Evolutionary conservation across 2,113 vertebrate genomes (phyloP).

Genomic region (Alectura lathami): DNA sequence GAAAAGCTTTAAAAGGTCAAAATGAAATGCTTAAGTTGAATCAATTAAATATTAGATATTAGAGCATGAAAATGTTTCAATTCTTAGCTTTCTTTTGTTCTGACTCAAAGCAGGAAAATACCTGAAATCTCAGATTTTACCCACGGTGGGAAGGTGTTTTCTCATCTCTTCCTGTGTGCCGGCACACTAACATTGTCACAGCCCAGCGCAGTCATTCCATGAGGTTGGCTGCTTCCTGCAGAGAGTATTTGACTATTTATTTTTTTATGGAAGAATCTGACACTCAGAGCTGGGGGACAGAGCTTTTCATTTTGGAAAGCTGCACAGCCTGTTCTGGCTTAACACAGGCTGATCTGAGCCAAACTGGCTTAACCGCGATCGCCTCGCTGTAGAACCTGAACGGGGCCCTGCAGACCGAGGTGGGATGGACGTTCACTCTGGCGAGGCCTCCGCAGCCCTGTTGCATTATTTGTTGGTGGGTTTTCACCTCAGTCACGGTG

Average conservation of each 20-base stretch:
- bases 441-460: neutral
- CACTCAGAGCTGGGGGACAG: neutral
- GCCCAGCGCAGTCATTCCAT: neutral
- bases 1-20: neutral
- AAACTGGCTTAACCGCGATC: rapidly evolving
- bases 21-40: neutral
- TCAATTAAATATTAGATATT: neutral
- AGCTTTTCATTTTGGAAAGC: neutral
- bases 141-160: neutral
- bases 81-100: neutral
- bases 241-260: neutral
- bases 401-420: neutral
- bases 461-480: neutral
- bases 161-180: neutral
- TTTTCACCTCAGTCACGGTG: neutral
- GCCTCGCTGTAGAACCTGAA: neutral
- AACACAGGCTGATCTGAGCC: neutral
- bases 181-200: neutral
- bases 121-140: neutral
- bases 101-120: neutral
- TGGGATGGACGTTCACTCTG: rapidly evolving
- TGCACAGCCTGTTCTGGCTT: neutral
- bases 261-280: neutral
- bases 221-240: neutral
- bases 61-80: neutral